Evolutionary conservation across 2,113 vertebrate species (phyloP).

Genomic region (Indicator indicator): DNA sequence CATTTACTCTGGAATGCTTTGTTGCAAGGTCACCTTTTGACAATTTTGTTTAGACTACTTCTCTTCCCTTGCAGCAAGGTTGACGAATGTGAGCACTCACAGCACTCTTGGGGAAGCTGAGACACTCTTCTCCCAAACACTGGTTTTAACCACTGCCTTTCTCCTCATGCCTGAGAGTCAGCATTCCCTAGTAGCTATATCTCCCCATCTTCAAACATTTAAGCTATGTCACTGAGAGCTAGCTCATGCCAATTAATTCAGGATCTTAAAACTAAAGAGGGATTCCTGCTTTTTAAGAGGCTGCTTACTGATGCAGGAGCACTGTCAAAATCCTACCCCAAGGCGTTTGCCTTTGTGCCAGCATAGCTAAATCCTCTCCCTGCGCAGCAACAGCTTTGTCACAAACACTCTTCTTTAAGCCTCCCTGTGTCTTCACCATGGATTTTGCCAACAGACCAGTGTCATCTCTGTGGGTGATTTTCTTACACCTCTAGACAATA

Average conservation of each 20-base stretch:
- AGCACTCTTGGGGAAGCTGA: not conserved
- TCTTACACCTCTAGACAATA: slow-evolving; percentile 47
- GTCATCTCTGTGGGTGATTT: slow-evolving; percentile 25
- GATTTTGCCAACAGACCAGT: slow-evolving; percentile 12
- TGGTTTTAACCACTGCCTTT: not conserved
- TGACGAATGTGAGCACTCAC: not conserved
- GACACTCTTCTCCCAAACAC: not conserved
- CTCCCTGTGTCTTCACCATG: not conserved
- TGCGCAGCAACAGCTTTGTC: not conserved
- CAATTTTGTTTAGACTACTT: not conserved
- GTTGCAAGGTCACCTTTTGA: not conserved
- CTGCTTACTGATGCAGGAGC: not conserved
- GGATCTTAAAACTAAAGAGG: not conserved
- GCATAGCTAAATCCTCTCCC: not conserved
- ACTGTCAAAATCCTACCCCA: not conserved
- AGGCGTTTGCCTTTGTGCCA: fast-evolving
- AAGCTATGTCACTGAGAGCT: not conserved
- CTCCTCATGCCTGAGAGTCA: not conserved
- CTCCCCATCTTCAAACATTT: not conserved
- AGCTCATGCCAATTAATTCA: not conserved
- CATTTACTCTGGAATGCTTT: not conserved
- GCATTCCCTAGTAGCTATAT: not conserved
- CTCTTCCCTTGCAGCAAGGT: fast-evolving
- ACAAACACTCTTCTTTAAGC: not conserved
- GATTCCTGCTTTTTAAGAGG: not conserved